phyloP scores from a whole-genome alignment of 2,113 vertebrate species.

The Empidonax alnorum region DNA sequence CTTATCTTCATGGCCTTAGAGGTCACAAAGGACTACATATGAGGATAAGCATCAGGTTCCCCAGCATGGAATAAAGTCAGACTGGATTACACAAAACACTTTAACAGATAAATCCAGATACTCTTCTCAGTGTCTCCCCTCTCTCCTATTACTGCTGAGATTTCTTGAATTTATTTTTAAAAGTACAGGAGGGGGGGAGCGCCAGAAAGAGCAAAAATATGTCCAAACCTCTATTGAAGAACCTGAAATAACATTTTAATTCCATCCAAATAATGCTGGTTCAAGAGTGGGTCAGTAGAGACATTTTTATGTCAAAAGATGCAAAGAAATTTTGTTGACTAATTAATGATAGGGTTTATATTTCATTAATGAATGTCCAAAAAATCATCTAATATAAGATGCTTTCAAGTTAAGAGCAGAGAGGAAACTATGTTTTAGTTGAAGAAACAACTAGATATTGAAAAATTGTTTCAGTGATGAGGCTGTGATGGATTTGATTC shows the following conservation, averaged over 20 bases:
- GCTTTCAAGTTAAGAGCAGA: neutral
- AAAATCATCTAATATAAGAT: neutral
- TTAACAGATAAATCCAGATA: conserved; percentile 40
- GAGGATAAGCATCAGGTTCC: conserved; percentile 59
- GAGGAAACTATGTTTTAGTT: neutral
- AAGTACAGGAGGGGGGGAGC: neutral
- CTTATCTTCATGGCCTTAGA: conserved; percentile 56
- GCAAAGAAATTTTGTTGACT: neutral
- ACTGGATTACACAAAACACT: conserved; percentile 52
- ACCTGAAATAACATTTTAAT: neutral
- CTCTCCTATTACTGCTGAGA: neutral
- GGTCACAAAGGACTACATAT: conserved; percentile 42
- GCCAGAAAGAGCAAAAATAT: neutral
- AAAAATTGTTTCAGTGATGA: neutral
- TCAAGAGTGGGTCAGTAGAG: neutral
- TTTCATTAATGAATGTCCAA: neutral
- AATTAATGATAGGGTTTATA: neutral
- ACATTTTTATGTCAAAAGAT: neutral
- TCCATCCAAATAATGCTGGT: neutral
- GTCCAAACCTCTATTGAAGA: neutral
- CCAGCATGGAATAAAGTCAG: conserved; percentile 35
- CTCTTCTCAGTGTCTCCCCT: neutral
- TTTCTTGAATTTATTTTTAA: conserved; percentile 46
- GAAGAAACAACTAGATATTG: neutral
- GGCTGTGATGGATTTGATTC: neutral